These are phyloP conservation scores for Siphlonurus alternatus DNA, from an alignment of 2,888 invertebrate species.

Conservation along the genomic window DNA sequence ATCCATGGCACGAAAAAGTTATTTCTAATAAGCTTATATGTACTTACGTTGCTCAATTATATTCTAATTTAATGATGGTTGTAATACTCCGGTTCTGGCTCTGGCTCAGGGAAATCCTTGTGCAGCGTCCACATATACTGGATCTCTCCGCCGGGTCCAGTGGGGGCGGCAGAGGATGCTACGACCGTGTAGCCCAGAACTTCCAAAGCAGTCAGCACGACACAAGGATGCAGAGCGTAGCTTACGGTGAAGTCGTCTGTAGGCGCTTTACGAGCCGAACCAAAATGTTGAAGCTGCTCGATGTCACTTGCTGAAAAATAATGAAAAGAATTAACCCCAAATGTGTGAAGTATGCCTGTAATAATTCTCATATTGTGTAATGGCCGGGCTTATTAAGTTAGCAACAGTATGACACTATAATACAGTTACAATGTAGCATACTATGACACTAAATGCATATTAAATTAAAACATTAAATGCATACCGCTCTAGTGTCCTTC, in stretches of 20 bases:
- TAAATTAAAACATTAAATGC: not conserved
- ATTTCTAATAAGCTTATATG: too few relatives aligned
- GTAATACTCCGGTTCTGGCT: conserved; percentile 32
- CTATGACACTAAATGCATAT: too few relatives aligned
- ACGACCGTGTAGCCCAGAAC: conserved; percentile 78
- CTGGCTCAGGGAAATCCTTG: conserved; percentile 70
- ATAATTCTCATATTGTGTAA: too few relatives aligned
- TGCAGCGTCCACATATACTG: conserved; percentile 91
- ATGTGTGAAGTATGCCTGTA: too few relatives aligned
- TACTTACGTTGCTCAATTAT: too few relatives aligned
- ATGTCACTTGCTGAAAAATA: conserved; percentile 49
- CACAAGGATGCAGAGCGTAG: conserved; percentile 74
- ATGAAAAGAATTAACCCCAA: not conserved
- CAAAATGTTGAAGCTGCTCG: conserved; percentile 65
- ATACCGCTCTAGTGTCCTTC: too few relatives aligned
- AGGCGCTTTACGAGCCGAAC: conserved; percentile 53
- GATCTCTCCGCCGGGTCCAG: conserved; percentile 66
- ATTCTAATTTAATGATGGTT: conserved; percentile 7
- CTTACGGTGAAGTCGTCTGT: conserved; percentile 73
- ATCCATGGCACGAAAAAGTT: too few relatives aligned
- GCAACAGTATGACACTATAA: too few relatives aligned
- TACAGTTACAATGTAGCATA: too few relatives aligned
- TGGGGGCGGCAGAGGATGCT: conserved; percentile 68
- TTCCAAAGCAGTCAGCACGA: conserved; percentile 71
- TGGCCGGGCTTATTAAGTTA: too few relatives aligned